Base-by-base conservation (phyloP, 1,140 invertebrate genomes). In the Liolophura sinensis region DNA sequence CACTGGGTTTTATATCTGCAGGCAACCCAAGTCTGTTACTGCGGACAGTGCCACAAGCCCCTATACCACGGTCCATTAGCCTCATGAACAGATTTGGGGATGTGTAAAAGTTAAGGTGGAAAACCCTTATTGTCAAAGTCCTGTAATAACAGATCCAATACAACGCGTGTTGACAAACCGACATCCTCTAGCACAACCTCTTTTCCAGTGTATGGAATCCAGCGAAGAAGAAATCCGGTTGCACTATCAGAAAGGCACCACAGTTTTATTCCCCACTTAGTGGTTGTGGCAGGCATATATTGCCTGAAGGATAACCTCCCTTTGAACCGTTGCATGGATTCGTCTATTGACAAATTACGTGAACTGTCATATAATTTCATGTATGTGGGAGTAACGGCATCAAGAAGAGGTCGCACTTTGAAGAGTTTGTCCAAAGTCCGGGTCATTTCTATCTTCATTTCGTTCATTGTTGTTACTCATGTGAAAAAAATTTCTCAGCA, bases 311-410 rank as follows among this genome's bases (percentile, higher is more conserved):
- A 70, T 69, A 82, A 74, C 58, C 69, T 65, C 9, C 82, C 80
- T 78, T 85, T 86, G 50, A 79, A 86, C 14, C 80, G 73, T 68
- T 85, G 82, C 76, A 86, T 85, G 74, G 79, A 79, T 72, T 86
- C 82, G 72, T 86, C 77, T 24, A 78, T 59, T 22, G 69, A 61
- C 1, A 76, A 24, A 22, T 74, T 20, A 18, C 18, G 50, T 16
- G 25, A 46, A 54, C 64, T 63, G 1, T 64, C 54, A 54, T 73
- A 72, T 1, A 52, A 47, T 7, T 52, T 52, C 16, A 49, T 56
- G 55, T 68, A 73, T 0, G 60, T 69, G 12, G 50, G 25, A 16
- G 27, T 57, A 11, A 72, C 60, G 20, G 52, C 57, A 18, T 67
- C 64, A 15, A 76, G 18, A 1, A 74, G 50, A 24, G 72, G 69